A percentile compares a stretch with the other conserved stretches of the same genome.
Evolutionary conservation across 2,797 vertebrate species (phyloP).

Genomic region (Parauchenoglanis ngamensis): DNA sequence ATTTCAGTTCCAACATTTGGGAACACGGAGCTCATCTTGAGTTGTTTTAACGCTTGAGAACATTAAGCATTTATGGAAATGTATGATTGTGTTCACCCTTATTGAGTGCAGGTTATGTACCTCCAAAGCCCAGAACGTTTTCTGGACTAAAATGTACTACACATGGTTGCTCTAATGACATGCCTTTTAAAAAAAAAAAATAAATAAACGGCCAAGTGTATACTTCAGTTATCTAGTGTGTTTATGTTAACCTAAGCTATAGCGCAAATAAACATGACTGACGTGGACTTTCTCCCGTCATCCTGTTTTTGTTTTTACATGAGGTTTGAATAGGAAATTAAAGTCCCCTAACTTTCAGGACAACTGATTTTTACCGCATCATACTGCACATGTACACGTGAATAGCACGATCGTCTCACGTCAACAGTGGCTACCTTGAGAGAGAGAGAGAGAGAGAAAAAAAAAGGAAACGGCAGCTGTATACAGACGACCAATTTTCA

Average conservation of each 20-base stretch:
- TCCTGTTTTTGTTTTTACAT: too few species aligned
- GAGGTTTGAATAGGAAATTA: neutral
- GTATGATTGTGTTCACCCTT: neutral
- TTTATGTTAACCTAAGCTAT: neutral
- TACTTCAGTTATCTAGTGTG: neutral
- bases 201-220: neutral
- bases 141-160: neutral
- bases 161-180: neutral
- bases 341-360: neutral
- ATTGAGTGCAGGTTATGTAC: neutral
- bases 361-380: neutral
- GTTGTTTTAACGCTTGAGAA: neutral
- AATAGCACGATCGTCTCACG: neutral
- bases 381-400: neutral
- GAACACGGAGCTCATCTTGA: neutral
- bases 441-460: too few species aligned
- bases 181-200: neutral
- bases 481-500: neutral
- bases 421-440: neutral
- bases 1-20: neutral
- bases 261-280: neutral
- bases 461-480: neutral
- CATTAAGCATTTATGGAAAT: neutral
- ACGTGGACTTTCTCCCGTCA: neutral
- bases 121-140: neutral